Conservation (phyloP, 2,888 invertebrate species). For the Harpalus rubripes region DNA sequence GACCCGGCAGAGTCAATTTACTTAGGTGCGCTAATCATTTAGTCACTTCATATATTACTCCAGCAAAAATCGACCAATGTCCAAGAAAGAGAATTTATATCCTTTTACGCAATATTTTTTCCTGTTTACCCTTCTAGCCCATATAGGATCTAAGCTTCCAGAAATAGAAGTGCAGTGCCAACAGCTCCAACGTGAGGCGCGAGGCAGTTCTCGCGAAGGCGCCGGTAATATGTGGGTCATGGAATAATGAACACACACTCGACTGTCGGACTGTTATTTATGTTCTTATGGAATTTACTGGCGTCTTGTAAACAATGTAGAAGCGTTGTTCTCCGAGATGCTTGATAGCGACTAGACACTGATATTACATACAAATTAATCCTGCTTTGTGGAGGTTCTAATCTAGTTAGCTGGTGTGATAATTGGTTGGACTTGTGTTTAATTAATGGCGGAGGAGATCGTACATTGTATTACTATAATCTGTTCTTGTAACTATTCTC, state of each 20-base stretch:
- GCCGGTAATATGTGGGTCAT: slow-evolving; percentile 49
- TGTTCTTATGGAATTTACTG: slow-evolving; percentile 52
- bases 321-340: slow-evolving; percentile 47
- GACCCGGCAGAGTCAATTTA: too few species aligned
- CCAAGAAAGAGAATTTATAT: not conserved
- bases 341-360: slow-evolving; percentile 19
- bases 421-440: not conserved
- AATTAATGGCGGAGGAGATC: not conserved
- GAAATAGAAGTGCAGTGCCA: slow-evolving; percentile 30
- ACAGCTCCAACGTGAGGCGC: slow-evolving; percentile 23
- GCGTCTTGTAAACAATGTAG: slow-evolving; percentile 51
- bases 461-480: not conserved
- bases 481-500: not conserved
- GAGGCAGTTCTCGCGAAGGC: slow-evolving; percentile 6
- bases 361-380: slow-evolving; percentile 24
- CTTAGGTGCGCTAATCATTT: too few species aligned
- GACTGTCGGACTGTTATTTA: slow-evolving; percentile 40
- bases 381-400: not conserved
- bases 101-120: not conserved
- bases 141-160: not conserved
- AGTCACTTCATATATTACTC: too few species aligned
- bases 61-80: too few species aligned
- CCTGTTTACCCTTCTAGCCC: not conserved
- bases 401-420: slow-evolving; percentile 3
- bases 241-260: slow-evolving; percentile 47